phyloP scores from a whole-genome alignment of 2,797 vertebrate species.

The Kryptolebias ocellatus region DNA sequence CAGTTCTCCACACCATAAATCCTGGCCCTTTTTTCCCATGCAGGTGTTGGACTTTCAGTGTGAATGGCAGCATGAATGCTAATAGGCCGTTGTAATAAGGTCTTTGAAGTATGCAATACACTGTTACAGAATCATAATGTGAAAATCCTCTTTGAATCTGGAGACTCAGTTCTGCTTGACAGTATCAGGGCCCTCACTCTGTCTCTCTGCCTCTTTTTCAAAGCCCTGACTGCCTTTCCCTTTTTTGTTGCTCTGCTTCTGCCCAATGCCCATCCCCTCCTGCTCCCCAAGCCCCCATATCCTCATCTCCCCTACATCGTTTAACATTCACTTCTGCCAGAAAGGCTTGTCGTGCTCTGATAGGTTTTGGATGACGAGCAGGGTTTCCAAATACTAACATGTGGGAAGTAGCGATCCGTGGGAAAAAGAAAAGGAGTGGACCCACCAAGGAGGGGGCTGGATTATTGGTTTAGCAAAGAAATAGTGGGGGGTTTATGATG shows the following conservation, averaged over 20 bases:
- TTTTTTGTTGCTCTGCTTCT: conserved; percentile 28
- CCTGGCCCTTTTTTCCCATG: conserved; percentile 80
- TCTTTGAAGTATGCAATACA: conserved; percentile 86
- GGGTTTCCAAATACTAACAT: conserved; percentile 71
- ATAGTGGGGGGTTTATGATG: conserved; percentile 36
- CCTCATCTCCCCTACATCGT: conserved; percentile 56
- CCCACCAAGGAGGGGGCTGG: conserved; percentile 54
- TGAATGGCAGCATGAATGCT: conserved; percentile 86
- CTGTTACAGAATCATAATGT: conserved; percentile 81
- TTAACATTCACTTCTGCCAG: conserved; percentile 77
- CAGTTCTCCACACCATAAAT: conserved; percentile 68
- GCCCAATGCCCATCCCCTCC: not conserved
- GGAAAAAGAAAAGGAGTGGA: conserved; percentile 70
- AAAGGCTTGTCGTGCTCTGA: conserved; percentile 72
- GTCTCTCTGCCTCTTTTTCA: conserved; percentile 18
- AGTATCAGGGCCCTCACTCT: conserved; percentile 36
- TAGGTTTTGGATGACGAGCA: conserved; percentile 74
- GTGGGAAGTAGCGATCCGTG: conserved; percentile 72
- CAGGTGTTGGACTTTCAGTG: conserved; percentile 78
- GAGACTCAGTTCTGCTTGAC: conserved; percentile 72
- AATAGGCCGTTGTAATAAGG: conserved; percentile 82
- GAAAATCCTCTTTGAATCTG: conserved; percentile 83
- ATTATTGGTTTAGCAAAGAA: conserved; percentile 73
- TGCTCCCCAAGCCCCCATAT: conserved; percentile 13
- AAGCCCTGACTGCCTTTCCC: conserved; percentile 37